Percentiles rank a stretch among this genome's conserved stretches.
Evolutionary conservation across 2,113 vertebrate genomes (phyloP).

Genomic region (Amphilophus citrinellus): DNA sequence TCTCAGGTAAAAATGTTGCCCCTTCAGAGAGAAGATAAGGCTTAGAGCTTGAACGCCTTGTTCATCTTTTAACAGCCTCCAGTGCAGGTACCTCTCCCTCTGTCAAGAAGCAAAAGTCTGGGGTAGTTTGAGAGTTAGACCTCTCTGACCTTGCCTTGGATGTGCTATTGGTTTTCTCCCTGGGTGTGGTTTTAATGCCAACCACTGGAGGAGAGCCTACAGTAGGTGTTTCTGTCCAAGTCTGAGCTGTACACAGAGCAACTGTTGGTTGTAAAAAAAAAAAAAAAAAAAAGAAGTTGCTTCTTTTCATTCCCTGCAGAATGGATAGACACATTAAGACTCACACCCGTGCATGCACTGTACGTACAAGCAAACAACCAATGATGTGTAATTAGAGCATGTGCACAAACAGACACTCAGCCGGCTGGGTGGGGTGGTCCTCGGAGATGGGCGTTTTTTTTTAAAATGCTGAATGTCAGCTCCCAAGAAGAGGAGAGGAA

Average conservation of each 20-base stretch:
- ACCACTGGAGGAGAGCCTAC: conserved; percentile 61
- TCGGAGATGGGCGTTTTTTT: conserved; percentile 71
- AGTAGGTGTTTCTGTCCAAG: conserved; percentile 64
- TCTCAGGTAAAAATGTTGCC: conserved; percentile 18
- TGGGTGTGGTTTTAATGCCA: conserved; percentile 72
- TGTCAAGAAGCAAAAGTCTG: conserved; percentile 64
- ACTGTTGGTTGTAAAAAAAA: conserved; percentile 48
- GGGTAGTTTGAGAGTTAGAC: conserved; percentile 28
- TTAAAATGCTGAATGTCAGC: conserved; percentile 56
- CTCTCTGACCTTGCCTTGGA: conserved; percentile 18
- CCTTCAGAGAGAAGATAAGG: conserved; percentile 37
- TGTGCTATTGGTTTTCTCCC: conserved; percentile 62
- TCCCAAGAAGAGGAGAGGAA: conserved; percentile 35
- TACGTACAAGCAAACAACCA: conserved; percentile 32
- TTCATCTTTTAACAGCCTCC: conserved; percentile 36
- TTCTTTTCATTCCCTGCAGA: conserved; percentile 62
- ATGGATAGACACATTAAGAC: conserved; percentile 31
- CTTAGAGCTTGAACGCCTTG: conserved; percentile 50
- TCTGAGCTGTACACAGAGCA: conserved; percentile 53
- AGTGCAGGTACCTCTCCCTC: conserved; percentile 53
- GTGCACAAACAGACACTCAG: conserved; percentile 48
- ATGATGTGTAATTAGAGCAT: conserved; percentile 56
- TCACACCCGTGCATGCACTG: conserved; percentile 32
- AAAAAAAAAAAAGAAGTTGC: neutral
- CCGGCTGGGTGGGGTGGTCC: conserved; percentile 64